Evolutionary conservation across 1,140 invertebrate species (phyloP), one percentile per base, ranked within the genome.

Genomic region (Procambarus clarkii): DNA sequence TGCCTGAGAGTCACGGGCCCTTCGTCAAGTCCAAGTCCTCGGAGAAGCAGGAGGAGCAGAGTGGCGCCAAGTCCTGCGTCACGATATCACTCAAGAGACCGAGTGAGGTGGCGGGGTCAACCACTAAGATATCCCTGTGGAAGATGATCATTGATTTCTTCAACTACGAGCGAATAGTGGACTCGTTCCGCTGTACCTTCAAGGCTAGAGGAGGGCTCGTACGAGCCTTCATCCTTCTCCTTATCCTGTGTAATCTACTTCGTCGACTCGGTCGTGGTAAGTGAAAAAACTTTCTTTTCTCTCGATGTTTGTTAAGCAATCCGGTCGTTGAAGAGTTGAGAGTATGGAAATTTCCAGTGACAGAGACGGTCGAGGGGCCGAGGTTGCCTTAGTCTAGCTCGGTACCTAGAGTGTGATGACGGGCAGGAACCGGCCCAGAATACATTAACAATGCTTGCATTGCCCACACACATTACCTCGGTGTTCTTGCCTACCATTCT

Each of bases 151-250:
- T 34, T 4, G 92, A 93, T 46, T 91, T 93, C 78, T 86, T 93
- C 84, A 89, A 87, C 86, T 93, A 93, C 71, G 89, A 93, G 86
- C 46, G 92, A 54, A 93, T 93, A 21, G 81, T 91, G 3, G 92
- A 93, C 77, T 93, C 92, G 9, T 93, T 93, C 83, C 81, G 84
- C n/a, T 90, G 86, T 64, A 93, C 92, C 50, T 93, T 93, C 92
- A 93, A 91, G 46, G 76, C 76, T 7, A 88, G 92, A 34, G 92
- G 87, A 45, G 92, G 91, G 79, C 77, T 91, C 76, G 86, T 91
- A 48, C 60, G 92, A 21, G 54, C 58, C 24, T 93, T 92, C 83
- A 90, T 93, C 86, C 86, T 93, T 7, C 82, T 93, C 11, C 90
- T 93, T 24, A 93, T 93, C 81, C 82, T 91, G 11, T 92, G 92